Conservation (phyloP, 2,113 vertebrate species). For the human region DNA sequence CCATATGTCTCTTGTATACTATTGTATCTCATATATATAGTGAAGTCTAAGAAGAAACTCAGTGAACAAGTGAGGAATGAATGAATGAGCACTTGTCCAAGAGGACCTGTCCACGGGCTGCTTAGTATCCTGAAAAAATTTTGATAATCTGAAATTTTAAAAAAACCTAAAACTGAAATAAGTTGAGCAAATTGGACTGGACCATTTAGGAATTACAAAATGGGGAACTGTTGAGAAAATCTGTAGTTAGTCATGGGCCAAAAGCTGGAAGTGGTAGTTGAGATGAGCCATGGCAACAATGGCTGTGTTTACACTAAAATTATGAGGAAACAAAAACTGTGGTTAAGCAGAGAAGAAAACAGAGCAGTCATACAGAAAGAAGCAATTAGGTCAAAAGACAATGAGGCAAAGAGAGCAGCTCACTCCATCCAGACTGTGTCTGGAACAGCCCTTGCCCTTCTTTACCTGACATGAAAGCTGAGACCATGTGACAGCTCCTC, state of each 20-base stretch:
- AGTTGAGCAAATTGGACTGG: not conserved
- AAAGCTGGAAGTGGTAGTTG: not conserved
- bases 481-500: not conserved
- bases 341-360: not conserved
- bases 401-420: not conserved
- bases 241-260: not conserved
- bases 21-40: not conserved
- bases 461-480: not conserved
- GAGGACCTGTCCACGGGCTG: not conserved
- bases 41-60: not conserved
- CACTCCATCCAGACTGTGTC: not conserved
- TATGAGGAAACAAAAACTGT: not conserved
- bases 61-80: not conserved
- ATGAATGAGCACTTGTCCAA: not conserved
- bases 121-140: not conserved
- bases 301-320: not conserved
- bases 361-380: not conserved
- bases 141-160: not conserved
- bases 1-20: not conserved
- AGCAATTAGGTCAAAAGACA: not conserved
- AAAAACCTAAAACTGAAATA: not conserved
- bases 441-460: not conserved
- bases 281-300: not conserved
- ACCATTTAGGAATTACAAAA: conserved; percentile 21
- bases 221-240: not conserved